Conservation (phyloP, 2,888 invertebrate genomes). For the Stenodema calcarata region DNA sequence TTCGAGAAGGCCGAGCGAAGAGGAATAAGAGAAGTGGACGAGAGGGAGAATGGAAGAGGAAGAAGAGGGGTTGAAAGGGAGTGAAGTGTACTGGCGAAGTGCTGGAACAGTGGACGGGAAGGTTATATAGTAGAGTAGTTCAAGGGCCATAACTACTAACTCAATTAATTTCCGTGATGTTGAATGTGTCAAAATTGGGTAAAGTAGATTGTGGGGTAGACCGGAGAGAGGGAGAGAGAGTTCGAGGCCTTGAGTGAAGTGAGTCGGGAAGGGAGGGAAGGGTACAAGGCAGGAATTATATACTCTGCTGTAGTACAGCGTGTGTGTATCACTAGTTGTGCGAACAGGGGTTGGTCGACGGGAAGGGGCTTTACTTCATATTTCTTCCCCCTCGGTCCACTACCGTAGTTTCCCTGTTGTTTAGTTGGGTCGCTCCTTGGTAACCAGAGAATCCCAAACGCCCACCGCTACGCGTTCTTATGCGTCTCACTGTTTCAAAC, state of each 20-base stretch:
- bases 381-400: not conserved
- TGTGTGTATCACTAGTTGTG: not conserved
- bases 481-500: not conserved
- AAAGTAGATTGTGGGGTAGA: conserved; percentile 41
- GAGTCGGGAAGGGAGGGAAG: not conserved
- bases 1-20: not conserved
- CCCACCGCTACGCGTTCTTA: not conserved
- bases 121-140: conserved; percentile 41
- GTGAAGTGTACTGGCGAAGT: not conserved
- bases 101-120: not conserved
- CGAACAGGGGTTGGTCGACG: not conserved
- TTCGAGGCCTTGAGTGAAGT: not conserved
- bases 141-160: conserved; percentile 46
- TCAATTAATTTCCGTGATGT: conserved; percentile 48
- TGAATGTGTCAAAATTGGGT: conserved; percentile 49
- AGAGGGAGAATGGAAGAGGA: not conserved
- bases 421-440: not conserved
- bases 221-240: conserved; percentile 16
- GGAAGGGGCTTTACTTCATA: not conserved
- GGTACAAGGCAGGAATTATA: conserved; percentile 26
- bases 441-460: not conserved
- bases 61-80: not conserved
- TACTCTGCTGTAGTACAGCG: not conserved
- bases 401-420: not conserved
- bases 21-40: conserved; percentile 2